phyloP scores from a whole-genome alignment of 35 echinoderm and acorn worm genomes.

The Apostichopus japonicus region DNA sequence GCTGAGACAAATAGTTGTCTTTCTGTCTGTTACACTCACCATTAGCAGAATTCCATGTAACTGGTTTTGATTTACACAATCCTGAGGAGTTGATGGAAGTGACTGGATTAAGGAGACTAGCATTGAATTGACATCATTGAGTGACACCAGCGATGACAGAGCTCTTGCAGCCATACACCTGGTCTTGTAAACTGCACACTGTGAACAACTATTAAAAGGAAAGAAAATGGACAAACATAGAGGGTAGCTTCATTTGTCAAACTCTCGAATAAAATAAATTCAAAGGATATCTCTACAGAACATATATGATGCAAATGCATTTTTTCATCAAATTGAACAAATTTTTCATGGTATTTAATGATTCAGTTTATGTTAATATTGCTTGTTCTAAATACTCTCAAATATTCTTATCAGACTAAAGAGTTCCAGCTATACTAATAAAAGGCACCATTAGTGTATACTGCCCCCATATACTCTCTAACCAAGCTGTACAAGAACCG shows the following conservation, averaged over 20 bases:
- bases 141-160: conserved; percentile 69
- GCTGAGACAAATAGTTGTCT: too few relatives aligned
- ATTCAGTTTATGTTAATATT: background rate
- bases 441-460: too few relatives aligned
- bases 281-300: too few relatives aligned
- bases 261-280: background rate
- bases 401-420: too few relatives aligned
- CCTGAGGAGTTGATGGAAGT: conserved; percentile 28
- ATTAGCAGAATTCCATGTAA: conserved; percentile 62
- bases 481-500: too few relatives aligned
- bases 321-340: too few relatives aligned
- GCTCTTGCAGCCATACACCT: conserved; percentile 86
- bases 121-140: conserved; percentile 52
- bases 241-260: background rate
- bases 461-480: too few relatives aligned
- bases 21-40: conserved; percentile 24
- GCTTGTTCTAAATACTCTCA: background rate
- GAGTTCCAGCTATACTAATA: too few relatives aligned
- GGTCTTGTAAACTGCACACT: conserved; percentile 83
- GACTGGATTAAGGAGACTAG: conserved; percentile 57
- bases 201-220: conserved; percentile 59
- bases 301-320: too few relatives aligned
- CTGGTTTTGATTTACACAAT: conserved; percentile 43
- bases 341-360: too few relatives aligned
- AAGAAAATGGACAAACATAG: background rate